These are phyloP conservation scores for Drosophila mettleri DNA, from an alignment of 2,888 invertebrate species.

Conservation along the genomic window DNA sequence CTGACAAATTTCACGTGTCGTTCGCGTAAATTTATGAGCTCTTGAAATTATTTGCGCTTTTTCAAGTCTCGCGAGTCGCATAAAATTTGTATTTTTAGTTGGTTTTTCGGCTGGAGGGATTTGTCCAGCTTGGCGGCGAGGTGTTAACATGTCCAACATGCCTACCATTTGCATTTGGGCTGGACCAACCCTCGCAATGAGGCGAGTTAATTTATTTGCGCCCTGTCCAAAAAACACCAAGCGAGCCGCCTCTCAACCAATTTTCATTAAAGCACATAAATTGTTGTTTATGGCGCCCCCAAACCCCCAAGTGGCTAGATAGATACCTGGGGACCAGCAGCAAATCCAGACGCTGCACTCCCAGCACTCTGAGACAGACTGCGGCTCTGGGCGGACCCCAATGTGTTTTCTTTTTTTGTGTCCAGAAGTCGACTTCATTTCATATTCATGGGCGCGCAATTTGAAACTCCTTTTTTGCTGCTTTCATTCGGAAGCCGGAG, in stretches of 20 bases:
- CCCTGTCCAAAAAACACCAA: slow-evolving; percentile 58
- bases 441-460: slow-evolving; percentile 69
- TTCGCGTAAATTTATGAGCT: slow-evolving; percentile 58
- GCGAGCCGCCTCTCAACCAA: slow-evolving; percentile 68
- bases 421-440: slow-evolving; percentile 59
- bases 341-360: slow-evolving; percentile 9
- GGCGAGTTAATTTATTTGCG: slow-evolving; percentile 70
- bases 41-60: slow-evolving; percentile 39
- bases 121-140: slow-evolving; percentile 46
- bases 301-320: not conserved
- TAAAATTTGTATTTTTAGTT: slow-evolving; percentile 52
- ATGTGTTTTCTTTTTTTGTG: no score
- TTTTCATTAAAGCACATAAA: slow-evolving; percentile 77
- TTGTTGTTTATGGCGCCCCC: slow-evolving; percentile 72
- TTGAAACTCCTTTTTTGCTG: slow-evolving; percentile 49
- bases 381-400: not conserved
- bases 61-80: slow-evolving; percentile 55
- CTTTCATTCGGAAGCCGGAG: slow-evolving; percentile 14
- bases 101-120: not conserved
- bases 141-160: slow-evolving; percentile 62
- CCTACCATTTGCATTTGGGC: slow-evolving; percentile 54
- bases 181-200: slow-evolving; percentile 19
- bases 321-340: slow-evolving; percentile 30
- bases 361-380: slow-evolving; percentile 15
- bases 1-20: slow-evolving; percentile 61